Base-by-base conservation (phyloP, 2,113 vertebrate species). In the Tupaia tana region DNA sequence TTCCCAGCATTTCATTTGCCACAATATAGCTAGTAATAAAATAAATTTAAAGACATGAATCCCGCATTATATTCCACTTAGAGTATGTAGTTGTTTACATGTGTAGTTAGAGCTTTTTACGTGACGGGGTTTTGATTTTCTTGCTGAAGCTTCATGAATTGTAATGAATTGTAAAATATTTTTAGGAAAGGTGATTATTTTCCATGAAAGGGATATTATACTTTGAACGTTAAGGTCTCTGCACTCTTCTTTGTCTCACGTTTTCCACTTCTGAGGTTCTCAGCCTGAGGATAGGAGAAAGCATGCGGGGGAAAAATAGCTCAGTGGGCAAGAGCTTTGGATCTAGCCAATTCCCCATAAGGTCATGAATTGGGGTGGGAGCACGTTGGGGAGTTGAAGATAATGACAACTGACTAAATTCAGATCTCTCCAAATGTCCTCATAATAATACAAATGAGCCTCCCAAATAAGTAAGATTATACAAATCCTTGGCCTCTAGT, bases 31-130 rank as follows among this genome's bases (percentile, higher is more conserved):
- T 25, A 58, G 91, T 89, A 91, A 96, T 98, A 89, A 96, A 97
- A 93, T 95, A 75, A 95, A 94, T 93, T 93, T 92, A 92, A 93
- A 97, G 77, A 89, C 86, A 71, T 56, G 86, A 97, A 96, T 94
- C 67, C 29, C 43, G 91, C 69, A 63, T 96, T 95, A 86, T n/a
- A 89, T 88, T 87, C 87, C 77, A 94, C 94, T 97, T 95, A 87
- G 71, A 94, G 67, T 20, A 61, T 87, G 71, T 56, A 52, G 86
- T 92, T 97, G 96, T 97, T 97, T 96, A 94, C 96, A 91, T 16
- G 54, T 80, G 64, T 81, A 67, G 91, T 97, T 96, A 96, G 93
- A 87, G 86, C 9, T 81, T 95, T 94, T 86, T 81, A 92, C 6
- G 18, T 34, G 90, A 87, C 54, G 24, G 34, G 34, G 63, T 91